A percentile compares a stretch with the other conserved stretches of the same genome.
These are phyloP conservation scores for Oligia strigilis DNA, from an alignment of 2,888 invertebrate species.

Conservation along the genomic window DNA sequence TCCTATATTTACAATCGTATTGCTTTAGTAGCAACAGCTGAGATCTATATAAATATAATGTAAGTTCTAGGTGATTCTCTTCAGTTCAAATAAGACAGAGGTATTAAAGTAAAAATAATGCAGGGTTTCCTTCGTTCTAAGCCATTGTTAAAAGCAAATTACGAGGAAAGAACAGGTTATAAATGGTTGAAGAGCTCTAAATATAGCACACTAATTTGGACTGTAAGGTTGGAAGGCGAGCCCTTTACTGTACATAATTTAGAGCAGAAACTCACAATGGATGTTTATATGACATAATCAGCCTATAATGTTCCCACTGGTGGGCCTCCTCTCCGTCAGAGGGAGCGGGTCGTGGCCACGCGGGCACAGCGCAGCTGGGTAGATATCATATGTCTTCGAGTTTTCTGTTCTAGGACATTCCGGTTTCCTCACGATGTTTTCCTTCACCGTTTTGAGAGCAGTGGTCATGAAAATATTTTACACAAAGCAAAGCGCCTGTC, in stretches of 20 bases:
- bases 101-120: slow-evolving; percentile 2
- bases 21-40: slow-evolving; percentile 45
- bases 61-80: not conserved
- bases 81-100: not conserved
- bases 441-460: not conserved
- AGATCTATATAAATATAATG: not conserved
- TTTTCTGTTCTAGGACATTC: not conserved
- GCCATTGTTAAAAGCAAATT: not conserved
- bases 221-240: slow-evolving; percentile 1
- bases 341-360: not conserved
- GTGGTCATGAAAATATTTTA: not conserved
- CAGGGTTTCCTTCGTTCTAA: not conserved
- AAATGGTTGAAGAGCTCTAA: slow-evolving; percentile 25
- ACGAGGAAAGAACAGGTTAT: not conserved
- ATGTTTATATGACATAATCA: not conserved
- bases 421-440: not conserved
- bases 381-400: not conserved
- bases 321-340: not conserved
- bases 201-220: slow-evolving; percentile 16
- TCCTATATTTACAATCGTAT: slow-evolving; percentile 25
- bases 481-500: not conserved
- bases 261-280: slow-evolving; percentile 1
- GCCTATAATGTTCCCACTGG: not conserved
- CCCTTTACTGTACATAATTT: slow-evolving; percentile 30
- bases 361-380: not conserved